phyloP scores from a whole-genome alignment of 2,888 invertebrate genomes.

The Abrostola tripartita region DNA sequence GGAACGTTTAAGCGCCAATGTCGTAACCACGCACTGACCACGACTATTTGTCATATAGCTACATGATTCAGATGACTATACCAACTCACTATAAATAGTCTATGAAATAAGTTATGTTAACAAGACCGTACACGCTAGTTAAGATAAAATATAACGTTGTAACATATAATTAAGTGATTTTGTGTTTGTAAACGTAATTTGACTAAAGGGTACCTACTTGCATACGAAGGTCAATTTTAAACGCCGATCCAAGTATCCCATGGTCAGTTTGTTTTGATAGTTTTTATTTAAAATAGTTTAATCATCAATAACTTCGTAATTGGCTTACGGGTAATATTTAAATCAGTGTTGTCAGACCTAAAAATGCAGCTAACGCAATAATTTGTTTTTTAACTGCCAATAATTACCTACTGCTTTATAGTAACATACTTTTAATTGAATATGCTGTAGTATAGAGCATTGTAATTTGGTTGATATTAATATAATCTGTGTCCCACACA shows the following conservation, averaged over 20 bases:
- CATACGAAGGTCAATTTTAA: slow-evolving; percentile 40
- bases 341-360: slow-evolving; percentile 6
- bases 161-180: slow-evolving; percentile 49
- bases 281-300: slow-evolving; percentile 23
- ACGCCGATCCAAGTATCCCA: slow-evolving; percentile 30
- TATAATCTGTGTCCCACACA: background rate
- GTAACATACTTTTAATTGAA: too few species aligned
- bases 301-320: slow-evolving; percentile 29
- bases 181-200: slow-evolving; percentile 38
- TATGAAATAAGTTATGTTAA: slow-evolving; percentile 36
- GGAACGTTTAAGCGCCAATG: slow-evolving; percentile 39
- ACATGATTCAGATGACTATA: slow-evolving; percentile 42
- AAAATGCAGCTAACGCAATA: slow-evolving; percentile 4
- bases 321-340: slow-evolving; percentile 11
- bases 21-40: slow-evolving; percentile 15
- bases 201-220: slow-evolving; percentile 36
- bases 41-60: slow-evolving; percentile 23
- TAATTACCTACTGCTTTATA: too few species aligned
- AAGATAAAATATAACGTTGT: slow-evolving; percentile 31
- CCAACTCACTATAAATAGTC: slow-evolving; percentile 40
- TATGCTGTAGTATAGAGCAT: too few species aligned
- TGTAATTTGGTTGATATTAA: background rate
- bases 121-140: slow-evolving; percentile 30
- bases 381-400: background rate
- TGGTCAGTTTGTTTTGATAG: slow-evolving; percentile 33